Conservation (phyloP, 1,140 invertebrate genomes). For the Dufourea novaeangliae region DNA sequence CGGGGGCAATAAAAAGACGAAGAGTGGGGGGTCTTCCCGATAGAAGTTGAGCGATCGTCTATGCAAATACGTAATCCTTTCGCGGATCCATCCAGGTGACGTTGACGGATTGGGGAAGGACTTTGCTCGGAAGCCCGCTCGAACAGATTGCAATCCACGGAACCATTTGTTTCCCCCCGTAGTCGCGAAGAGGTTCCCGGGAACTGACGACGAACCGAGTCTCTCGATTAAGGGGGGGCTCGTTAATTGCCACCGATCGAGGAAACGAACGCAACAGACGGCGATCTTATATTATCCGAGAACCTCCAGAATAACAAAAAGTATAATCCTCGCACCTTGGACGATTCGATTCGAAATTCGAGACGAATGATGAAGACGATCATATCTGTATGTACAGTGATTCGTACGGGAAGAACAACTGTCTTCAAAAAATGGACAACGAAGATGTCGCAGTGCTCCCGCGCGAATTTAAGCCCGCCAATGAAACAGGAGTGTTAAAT, state of each 20-base stretch:
- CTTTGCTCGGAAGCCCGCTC: slow-evolving; percentile 59
- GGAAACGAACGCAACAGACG: neutral
- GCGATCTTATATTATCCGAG: too few relatives aligned
- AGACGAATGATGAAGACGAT: too few relatives aligned
- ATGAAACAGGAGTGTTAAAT: slow-evolving; percentile 36
- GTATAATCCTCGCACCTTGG: too few relatives aligned
- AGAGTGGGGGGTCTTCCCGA: slow-evolving; percentile 19
- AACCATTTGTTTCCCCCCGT: slow-evolving; percentile 72
- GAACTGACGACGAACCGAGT: slow-evolving; percentile 31
- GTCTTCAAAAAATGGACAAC: neutral
- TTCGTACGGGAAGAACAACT: neutral
- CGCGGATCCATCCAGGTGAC: slow-evolving; percentile 75
- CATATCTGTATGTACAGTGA: too few relatives aligned
- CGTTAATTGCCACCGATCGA: slow-evolving; percentile 54
- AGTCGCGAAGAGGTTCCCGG: slow-evolving; percentile 42
- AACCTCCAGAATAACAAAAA: too few relatives aligned
- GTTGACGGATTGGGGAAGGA: slow-evolving; percentile 76
- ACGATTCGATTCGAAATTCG: too few relatives aligned
- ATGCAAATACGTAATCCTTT: slow-evolving; percentile 81
- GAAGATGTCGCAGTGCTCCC: neutral
- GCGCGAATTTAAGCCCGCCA: neutral
- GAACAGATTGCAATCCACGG: slow-evolving; percentile 72
- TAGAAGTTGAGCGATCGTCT: slow-evolving; percentile 77
- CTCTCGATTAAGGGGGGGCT: slow-evolving; percentile 47
- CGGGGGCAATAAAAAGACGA: slow-evolving; percentile 45